Evolutionary conservation across 2,888 invertebrate species (phyloP).

Genomic region (Drosophila cognata): DNA sequence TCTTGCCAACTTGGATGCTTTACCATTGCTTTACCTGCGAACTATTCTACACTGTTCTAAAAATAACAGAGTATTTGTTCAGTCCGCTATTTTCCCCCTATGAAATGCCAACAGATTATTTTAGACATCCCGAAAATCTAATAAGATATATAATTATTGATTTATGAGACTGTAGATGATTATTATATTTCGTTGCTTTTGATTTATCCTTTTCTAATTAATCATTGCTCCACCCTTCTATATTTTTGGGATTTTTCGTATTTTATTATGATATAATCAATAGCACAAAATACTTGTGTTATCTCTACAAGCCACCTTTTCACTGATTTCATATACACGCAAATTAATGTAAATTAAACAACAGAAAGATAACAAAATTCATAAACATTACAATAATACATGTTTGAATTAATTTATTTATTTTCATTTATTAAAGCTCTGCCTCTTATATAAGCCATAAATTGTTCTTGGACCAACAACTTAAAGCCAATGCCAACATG

Average conservation of each 20-base stretch:
- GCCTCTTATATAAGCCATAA: neutral
- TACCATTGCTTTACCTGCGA: slow-evolving; percentile 10
- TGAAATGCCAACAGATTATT: no score
- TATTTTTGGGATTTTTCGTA: neutral
- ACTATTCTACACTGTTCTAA: neutral
- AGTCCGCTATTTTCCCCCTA: neutral
- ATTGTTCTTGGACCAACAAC: neutral
- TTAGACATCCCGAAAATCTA: neutral
- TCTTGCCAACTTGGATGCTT: slow-evolving; percentile 44
- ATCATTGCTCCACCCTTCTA: neutral
- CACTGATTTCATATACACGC: neutral
- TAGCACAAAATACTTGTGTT: neutral
- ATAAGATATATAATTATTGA: neutral
- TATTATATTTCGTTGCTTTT: neutral
- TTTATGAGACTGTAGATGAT: neutral
- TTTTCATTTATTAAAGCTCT: neutral
- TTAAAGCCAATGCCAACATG: neutral
- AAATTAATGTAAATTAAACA: neutral
- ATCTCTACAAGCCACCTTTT: neutral
- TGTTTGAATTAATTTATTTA: no score
- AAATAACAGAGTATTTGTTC: neutral
- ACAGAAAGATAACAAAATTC: neutral
- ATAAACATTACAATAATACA: neutral
- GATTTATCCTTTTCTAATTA: neutral
- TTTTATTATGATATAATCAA: neutral